Evolutionary conservation across 2,797 vertebrate genomes (phyloP).

Genomic region (Allobates femoralis): DNA sequence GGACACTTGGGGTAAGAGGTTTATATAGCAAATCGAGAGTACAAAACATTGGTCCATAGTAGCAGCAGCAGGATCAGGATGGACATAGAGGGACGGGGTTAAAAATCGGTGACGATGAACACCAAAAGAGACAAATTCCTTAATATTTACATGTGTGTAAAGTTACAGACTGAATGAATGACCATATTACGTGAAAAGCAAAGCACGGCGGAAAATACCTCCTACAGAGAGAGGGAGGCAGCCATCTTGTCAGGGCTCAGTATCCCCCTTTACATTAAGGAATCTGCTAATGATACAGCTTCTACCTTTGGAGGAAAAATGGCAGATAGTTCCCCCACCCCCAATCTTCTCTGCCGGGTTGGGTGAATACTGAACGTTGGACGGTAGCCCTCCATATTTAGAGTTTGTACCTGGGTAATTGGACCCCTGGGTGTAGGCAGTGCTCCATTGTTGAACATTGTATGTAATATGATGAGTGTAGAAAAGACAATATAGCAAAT

Average conservation of each 20-base stretch:
- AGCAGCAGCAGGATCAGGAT: constrained; percentile 13
- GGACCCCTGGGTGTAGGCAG: background rate
- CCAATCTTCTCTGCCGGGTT: background rate
- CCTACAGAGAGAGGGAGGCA: too few relatives aligned
- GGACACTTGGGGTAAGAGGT: constrained; percentile 48
- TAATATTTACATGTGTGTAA: background rate
- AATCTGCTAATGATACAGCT: too few relatives aligned
- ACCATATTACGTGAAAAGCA: background rate
- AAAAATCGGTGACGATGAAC: background rate
- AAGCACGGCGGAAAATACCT: background rate
- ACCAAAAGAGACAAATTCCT: background rate
- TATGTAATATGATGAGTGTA: too few relatives aligned
- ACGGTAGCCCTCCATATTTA: background rate
- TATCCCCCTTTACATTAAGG: too few relatives aligned
- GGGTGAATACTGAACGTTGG: background rate
- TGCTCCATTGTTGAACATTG: background rate
- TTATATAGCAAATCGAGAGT: background rate
- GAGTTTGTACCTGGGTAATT: background rate
- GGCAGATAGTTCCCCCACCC: background rate
- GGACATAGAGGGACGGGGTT: background rate
- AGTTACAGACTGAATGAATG: background rate
- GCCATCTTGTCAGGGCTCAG: background rate
- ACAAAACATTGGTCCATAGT: constrained; percentile 22
- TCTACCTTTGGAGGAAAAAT: background rate
- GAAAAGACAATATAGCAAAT: too few relatives aligned